A percentile compares a stretch with the other conserved stretches of the same genome.
phyloP scores from a whole-genome alignment of 2,113 vertebrate genomes.

The Amphiprion percula region DNA sequence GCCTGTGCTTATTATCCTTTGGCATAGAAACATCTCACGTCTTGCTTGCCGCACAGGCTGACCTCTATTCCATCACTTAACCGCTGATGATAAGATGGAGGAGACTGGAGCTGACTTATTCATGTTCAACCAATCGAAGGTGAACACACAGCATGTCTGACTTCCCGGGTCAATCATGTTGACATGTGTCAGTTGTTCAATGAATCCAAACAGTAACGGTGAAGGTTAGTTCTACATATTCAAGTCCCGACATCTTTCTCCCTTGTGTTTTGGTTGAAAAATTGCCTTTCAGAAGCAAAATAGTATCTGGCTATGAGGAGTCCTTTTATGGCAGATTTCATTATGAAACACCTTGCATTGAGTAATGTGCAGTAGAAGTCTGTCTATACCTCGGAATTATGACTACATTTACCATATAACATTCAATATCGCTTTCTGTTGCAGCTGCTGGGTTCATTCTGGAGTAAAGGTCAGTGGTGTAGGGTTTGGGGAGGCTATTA shows the following conservation, averaged over 20 bases:
- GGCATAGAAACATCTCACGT: constrained; percentile 77
- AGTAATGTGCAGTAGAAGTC: neutral
- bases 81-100: constrained; percentile 68
- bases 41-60: constrained; percentile 50
- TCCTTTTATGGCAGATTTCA: neutral
- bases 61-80: constrained; percentile 77
- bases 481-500: constrained; percentile 40
- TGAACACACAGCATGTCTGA: constrained; percentile 53
- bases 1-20: constrained; percentile 74
- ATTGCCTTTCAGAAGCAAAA: neutral
- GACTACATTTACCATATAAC: constrained; percentile 19
- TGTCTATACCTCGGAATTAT: constrained; percentile 16
- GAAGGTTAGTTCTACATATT: constrained; percentile 45
- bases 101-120: constrained; percentile 66
- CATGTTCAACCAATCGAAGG: constrained; percentile 66
- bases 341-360: neutral
- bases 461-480: constrained; percentile 64
- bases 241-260: neutral
- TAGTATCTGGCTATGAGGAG: neutral
- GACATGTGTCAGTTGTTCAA: constrained; percentile 58
- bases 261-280: neutral
- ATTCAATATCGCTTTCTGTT: constrained; percentile 24
- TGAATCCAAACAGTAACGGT: constrained; percentile 32
- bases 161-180: constrained; percentile 55
- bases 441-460: constrained; percentile 20